Conservation (phyloP, 1,140 invertebrate genomes). For the Heliconius hermathena region DNA sequence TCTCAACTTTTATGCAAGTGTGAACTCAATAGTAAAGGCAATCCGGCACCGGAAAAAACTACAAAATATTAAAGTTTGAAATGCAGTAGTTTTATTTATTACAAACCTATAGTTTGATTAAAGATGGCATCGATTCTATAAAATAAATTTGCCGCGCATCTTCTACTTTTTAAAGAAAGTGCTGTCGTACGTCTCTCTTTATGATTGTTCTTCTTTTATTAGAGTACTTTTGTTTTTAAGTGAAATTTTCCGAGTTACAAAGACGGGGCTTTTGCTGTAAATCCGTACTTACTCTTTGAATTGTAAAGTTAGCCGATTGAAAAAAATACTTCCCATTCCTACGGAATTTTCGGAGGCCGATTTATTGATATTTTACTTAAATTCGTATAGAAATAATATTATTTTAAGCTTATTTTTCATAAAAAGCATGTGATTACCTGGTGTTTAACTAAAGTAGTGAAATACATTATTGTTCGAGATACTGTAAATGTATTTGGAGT, state of each 20-base stretch:
- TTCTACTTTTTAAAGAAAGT: conserved; percentile 58
- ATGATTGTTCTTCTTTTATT: conserved; percentile 81
- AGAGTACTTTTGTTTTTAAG: conserved; percentile 79
- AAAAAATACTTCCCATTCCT: conserved; percentile 58
- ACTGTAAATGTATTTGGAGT: conserved; percentile 15
- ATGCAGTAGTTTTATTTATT: background rate
- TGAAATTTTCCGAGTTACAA: conserved; percentile 74
- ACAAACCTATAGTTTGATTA: conserved; percentile 26
- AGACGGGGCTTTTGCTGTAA: conserved; percentile 66
- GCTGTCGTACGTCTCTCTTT: conserved; percentile 72
- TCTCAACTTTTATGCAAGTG: no score
- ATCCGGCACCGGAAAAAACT: background rate
- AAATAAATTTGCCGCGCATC: conserved; percentile 42
- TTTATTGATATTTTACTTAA: background rate
- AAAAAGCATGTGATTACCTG: background rate
- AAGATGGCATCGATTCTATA: conserved; percentile 31
- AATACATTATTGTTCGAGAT: conserved; percentile 19
- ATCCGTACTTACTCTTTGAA: conserved; percentile 70
- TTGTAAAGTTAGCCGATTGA: conserved; percentile 73
- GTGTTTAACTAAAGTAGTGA: conserved; percentile 17
- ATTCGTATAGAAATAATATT: background rate
- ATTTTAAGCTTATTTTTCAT: background rate
- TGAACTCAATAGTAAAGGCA: no score
- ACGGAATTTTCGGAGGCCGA: background rate
- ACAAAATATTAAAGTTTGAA: background rate